Conservation (phyloP, 2,888 invertebrate species). For the Hydropsyche betteni region DNA sequence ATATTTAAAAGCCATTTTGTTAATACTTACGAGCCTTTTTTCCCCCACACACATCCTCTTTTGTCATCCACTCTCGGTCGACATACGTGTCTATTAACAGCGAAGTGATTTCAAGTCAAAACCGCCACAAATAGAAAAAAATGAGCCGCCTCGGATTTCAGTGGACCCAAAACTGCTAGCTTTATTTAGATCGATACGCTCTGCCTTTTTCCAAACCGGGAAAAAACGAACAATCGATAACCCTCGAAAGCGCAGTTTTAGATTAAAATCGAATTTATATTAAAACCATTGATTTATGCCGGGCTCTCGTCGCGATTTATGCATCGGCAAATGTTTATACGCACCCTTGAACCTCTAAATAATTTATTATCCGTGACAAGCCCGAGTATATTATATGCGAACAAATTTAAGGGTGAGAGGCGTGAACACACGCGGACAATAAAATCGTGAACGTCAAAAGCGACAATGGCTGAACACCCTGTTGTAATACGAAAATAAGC, state of each 20-base stretch:
- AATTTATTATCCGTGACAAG: slow-evolving; percentile 39
- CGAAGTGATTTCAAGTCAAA: slow-evolving; percentile 39
- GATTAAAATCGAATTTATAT: no score
- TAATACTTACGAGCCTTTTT: slow-evolving; percentile 47
- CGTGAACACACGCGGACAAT: slow-evolving; percentile 38
- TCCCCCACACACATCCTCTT: slow-evolving; percentile 43
- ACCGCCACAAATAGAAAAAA: slow-evolving; percentile 37
- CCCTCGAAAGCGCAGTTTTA: no score
- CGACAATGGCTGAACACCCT: slow-evolving; percentile 9
- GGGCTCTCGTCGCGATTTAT: neutral
- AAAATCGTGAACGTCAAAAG: slow-evolving; percentile 26
- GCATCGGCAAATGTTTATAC: slow-evolving; percentile 24
- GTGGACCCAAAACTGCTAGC: slow-evolving; percentile 12
- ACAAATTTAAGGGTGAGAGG: slow-evolving; percentile 39
- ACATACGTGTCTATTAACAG: slow-evolving; percentile 28
- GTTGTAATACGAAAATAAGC: slow-evolving; percentile 12
- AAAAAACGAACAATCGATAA: no score
- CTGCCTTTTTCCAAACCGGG: neutral
- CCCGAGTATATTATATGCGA: slow-evolving; percentile 27
- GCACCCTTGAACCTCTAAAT: slow-evolving; percentile 24
- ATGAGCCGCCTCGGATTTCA: slow-evolving; percentile 3
- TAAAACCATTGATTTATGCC: no score
- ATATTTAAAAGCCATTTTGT: slow-evolving; percentile 49
- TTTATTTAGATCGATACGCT: slow-evolving; percentile 22
- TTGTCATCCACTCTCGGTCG: slow-evolving; percentile 36